These are phyloP conservation scores for Rhyzopertha dominica DNA, from an alignment of 1,140 invertebrate genomes.

Conservation along the genomic window DNA sequence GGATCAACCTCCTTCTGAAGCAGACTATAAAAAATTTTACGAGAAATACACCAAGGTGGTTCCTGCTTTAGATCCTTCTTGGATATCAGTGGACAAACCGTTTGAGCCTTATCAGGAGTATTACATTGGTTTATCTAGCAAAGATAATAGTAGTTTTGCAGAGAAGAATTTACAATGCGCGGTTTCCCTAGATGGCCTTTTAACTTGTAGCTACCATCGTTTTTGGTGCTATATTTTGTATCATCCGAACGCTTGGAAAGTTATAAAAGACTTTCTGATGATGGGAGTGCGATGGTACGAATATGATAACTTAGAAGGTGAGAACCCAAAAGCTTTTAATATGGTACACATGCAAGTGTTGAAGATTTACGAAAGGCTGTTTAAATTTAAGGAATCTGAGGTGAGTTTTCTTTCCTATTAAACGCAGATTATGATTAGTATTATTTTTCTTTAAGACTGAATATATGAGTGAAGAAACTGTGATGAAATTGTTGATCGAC, in stretches of 20 bases:
- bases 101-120: conserved; percentile 31
- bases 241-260: conserved; percentile 24
- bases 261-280: conserved; percentile 30
- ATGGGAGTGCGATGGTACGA: conserved; percentile 28
- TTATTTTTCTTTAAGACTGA: conserved; percentile 33
- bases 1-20: conserved; percentile 11
- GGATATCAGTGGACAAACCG: neutral
- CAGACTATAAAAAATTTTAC: conserved; percentile 21
- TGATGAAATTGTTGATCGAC: conserved; percentile 29
- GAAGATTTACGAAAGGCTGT: conserved; percentile 27
- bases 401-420: conserved; percentile 17
- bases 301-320: conserved; percentile 26
- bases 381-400: conserved; percentile 30
- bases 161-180: conserved; percentile 28
- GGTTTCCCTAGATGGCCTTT: conserved; percentile 27
- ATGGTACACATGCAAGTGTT: conserved; percentile 27
- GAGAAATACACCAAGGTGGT: conserved; percentile 26
- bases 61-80: conserved; percentile 25
- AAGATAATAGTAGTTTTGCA: conserved; percentile 29
- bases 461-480: conserved; percentile 32
- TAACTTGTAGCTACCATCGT: conserved; percentile 35
- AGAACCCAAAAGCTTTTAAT: conserved; percentile 27
- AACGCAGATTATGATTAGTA: conserved; percentile 1
- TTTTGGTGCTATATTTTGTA: conserved; percentile 39
- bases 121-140: conserved; percentile 18